Conservation (phyloP, 2,113 vertebrate genomes). For the Mastomys natalensis region DNA sequence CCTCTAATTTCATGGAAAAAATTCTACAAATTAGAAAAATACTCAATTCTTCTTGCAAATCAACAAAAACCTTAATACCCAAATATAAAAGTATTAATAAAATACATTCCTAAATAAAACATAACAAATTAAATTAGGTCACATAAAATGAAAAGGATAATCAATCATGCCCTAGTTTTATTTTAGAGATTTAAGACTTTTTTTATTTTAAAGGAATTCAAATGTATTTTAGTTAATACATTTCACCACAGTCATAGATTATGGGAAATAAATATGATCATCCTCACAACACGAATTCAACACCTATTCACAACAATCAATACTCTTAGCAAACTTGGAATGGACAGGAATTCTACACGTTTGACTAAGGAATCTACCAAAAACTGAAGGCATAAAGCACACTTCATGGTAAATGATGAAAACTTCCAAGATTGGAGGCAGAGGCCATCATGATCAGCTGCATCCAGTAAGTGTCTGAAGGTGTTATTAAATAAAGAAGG, state of each 20-base stretch:
- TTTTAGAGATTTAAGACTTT: background rate
- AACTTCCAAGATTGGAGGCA: background rate
- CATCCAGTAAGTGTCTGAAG: background rate
- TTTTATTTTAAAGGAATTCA: background rate
- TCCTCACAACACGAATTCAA: background rate
- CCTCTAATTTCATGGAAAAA: background rate
- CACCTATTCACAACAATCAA: background rate
- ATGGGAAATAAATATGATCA: background rate
- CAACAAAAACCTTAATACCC: background rate
- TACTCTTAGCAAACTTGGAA: background rate
- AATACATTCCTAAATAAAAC: slow-evolving; percentile 26
- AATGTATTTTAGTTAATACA: background rate
- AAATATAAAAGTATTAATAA: background rate
- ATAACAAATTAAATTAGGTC: slow-evolving; percentile 5
- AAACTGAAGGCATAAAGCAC: background rate
- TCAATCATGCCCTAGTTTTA: background rate
- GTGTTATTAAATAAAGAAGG: background rate
- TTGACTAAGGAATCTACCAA: background rate
- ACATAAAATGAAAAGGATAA: slow-evolving; percentile 9
- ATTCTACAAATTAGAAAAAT: background rate
- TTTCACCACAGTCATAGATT: background rate
- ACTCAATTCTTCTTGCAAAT: background rate
- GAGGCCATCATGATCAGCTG: background rate
- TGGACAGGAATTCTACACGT: background rate
- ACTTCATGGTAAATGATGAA: background rate